These are phyloP conservation scores for Pandemis heparana DNA, from an alignment of 2,888 invertebrate species.

Conservation along the genomic window DNA sequence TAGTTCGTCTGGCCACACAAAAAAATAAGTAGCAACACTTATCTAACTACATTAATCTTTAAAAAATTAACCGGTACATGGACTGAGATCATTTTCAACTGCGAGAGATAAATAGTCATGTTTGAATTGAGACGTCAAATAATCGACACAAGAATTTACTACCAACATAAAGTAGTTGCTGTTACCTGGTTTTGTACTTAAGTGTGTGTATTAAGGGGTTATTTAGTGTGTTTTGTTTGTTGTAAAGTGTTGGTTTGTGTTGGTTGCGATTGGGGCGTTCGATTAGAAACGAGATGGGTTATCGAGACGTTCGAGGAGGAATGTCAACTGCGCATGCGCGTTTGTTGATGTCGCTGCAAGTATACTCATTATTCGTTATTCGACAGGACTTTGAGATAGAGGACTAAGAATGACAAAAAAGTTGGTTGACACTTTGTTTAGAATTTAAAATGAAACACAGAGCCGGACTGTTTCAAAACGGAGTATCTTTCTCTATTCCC, in stretches of 20 bases:
- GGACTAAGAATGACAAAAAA: not conserved
- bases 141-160: slow-evolving; percentile 44
- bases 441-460: not conserved
- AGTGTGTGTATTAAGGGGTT: not conserved
- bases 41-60: slow-evolving; percentile 43
- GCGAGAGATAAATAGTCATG: slow-evolving; percentile 66
- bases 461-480: too few relatives aligned
- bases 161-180: slow-evolving; percentile 4
- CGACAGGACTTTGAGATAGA: not conserved
- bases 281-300: slow-evolving; percentile 75
- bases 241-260: slow-evolving; percentile 21
- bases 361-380: slow-evolving; percentile 16
- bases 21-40: slow-evolving; percentile 21
- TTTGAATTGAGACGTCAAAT: slow-evolving; percentile 76
- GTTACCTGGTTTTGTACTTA: not conserved
- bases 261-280: slow-evolving; percentile 65
- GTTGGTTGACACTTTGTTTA: not conserved
- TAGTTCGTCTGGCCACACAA: slow-evolving; percentile 4
- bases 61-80: slow-evolving; percentile 52
- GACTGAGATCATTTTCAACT: slow-evolving; percentile 53
- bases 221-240: slow-evolving; percentile 7
- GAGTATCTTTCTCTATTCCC: too few relatives aligned
- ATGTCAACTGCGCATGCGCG: slow-evolving; percentile 56
- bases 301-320: slow-evolving; percentile 74
- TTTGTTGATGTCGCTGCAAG: slow-evolving; percentile 50